Base-by-base conservation (phyloP, 1,140 invertebrate species). In the Heliconius congener region DNA sequence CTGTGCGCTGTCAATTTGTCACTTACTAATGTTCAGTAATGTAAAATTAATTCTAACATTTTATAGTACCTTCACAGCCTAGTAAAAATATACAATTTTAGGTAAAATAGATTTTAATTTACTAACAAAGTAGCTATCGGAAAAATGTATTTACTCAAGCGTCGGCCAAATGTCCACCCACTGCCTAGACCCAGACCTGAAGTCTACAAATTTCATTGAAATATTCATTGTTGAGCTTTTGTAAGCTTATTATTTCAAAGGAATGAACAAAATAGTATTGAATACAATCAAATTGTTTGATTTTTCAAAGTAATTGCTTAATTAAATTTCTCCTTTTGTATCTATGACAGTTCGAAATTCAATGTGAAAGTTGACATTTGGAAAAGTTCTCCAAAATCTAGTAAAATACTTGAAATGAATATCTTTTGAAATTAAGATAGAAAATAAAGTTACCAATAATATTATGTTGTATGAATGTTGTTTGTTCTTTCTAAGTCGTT, bases 261-360 rank as follows among this genome's bases (percentile, higher is more conserved):
- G n/a, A 57, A 23, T 46, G 23, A 9, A 57, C n/a, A 23, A 30
- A 66, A 60, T 27, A 60, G 23, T 30, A 27, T 27, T 66, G 27
- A 66, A 66, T 66, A 13, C 27, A 66, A 66, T 66, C 23, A 66
- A 16, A 66, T 5, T 66, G 23, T 66, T 66, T 66, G 9, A 66
- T 66, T 66, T 66, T 27, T 66, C 23, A 9, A 66, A 66, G 60
- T 66, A 66, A 66, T 66, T 66, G 60, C 23, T 66, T 66, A 66
- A 66, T 30, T 66, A 66, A 66, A 9, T 30, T 30, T 66, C 27
- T 66, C 60, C 11, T 66, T 66, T 66, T 13, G 27, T 30, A 30
- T 66, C 60, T 66, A 30, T 66, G 60, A 30, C 60, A 30, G 23
- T 66, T 66, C 27, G 60, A 66, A 66, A 66, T 30, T 66, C 27